These are phyloP conservation scores for Enteromius anoplus DNA, from an alignment of 2,797 vertebrate genomes.

Conservation along the genomic window DNA sequence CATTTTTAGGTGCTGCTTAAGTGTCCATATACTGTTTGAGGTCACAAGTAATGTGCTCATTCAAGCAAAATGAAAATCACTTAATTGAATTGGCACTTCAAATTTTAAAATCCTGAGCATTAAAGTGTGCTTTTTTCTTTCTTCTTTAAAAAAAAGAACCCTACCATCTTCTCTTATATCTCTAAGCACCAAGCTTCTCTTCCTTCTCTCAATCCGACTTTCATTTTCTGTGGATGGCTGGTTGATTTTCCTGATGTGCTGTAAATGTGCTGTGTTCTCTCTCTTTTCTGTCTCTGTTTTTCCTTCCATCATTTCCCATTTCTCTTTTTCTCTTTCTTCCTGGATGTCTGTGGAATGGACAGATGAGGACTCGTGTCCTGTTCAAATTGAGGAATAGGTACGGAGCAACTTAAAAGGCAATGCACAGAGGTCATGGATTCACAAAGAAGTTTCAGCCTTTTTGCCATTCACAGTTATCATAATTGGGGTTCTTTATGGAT, in stretches of 20 bases:
- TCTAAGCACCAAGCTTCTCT: constrained; percentile 46
- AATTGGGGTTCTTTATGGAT: constrained; percentile 11
- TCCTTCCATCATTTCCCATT: constrained; percentile 54
- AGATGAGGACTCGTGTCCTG: constrained; percentile 93
- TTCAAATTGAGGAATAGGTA: constrained; percentile 97
- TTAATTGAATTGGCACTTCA: background rate
- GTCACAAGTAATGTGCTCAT: background rate
- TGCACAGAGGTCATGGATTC: constrained; percentile 41
- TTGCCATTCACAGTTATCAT: constrained; percentile 30
- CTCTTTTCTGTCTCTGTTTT: constrained; percentile 67
- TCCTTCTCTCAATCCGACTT: constrained; percentile 53
- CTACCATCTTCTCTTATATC: constrained; percentile 40
- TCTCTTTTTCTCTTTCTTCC: constrained; percentile 62
- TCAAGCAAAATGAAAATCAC: background rate
- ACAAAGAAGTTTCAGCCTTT: constrained; percentile 34
- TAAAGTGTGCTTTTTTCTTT: background rate
- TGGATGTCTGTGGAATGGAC: constrained; percentile 82
- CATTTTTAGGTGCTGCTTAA: background rate
- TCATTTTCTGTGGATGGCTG: constrained; percentile 68
- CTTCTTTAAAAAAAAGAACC: constrained; percentile 10
- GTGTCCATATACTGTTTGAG: constrained; percentile 1
- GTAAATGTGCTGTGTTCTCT: constrained; percentile 77
- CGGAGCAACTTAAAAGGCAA: constrained; percentile 66
- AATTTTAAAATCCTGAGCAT: background rate
- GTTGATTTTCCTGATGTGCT: constrained; percentile 73